Percentiles rank a stretch among this genome's conserved stretches.
phyloP scores from a whole-genome alignment of 2,113 vertebrate genomes.

The Ptychochromis oligacanthus region DNA sequence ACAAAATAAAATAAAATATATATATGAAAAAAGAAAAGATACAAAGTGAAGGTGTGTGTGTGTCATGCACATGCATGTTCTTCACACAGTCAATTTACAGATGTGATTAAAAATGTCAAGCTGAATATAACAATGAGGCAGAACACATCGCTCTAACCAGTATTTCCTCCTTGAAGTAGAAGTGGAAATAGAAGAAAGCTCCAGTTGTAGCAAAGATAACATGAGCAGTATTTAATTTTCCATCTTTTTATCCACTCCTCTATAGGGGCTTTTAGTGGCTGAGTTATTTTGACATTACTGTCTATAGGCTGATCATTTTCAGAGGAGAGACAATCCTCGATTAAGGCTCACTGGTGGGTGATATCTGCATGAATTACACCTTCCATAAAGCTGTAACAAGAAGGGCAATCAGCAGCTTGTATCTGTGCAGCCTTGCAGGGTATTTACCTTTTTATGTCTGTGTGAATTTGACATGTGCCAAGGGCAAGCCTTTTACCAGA shows the following conservation, averaged over 20 bases:
- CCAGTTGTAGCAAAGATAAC: conserved; percentile 31
- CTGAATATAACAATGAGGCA: neutral
- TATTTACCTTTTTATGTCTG: conserved; percentile 82
- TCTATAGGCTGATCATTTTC: conserved; percentile 54
- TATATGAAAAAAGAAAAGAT: too few species aligned
- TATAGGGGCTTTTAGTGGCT: conserved; percentile 35
- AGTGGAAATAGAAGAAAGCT: neutral
- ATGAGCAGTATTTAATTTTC: conserved; percentile 17
- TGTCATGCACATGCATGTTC: neutral
- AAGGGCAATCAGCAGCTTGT: conserved; percentile 78
- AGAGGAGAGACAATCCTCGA: conserved; percentile 33
- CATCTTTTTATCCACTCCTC: conserved; percentile 26
- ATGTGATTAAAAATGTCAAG: neutral
- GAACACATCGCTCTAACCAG: neutral
- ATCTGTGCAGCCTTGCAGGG: conserved; percentile 73
- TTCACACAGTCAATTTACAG: neutral
- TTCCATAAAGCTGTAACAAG: conserved; percentile 81
- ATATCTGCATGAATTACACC: conserved; percentile 75
- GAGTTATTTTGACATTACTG: conserved; percentile 37
- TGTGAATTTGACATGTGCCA: conserved; percentile 75
- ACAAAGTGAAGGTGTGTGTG: neutral
- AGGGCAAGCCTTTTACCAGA: conserved; percentile 62
- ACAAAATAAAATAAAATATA: too few species aligned
- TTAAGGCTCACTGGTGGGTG: conserved; percentile 51
- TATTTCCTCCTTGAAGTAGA: neutral